Base-by-base conservation (phyloP, 2,113 vertebrate species). In the Varanus komodoensis region DNA sequence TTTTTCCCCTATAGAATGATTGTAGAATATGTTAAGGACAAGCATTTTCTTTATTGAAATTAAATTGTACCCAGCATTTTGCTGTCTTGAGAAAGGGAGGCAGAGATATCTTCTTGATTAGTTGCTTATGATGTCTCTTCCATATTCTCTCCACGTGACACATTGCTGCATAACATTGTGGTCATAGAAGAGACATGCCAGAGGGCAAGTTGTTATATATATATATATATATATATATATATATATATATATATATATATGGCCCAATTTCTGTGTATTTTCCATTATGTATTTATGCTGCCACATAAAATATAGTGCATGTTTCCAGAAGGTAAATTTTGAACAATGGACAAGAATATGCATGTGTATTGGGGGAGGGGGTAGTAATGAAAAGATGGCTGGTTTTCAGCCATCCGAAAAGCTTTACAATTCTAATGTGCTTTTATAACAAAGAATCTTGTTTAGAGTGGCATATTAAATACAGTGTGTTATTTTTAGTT, bases 401-500 rank as follows among this genome's bases (percentile, higher is more conserved):
- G 78, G 34, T 94, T 96, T 94, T 96, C 84, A 93, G 89, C 90
- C 92, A 93, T 83, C 94, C 97, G 95, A 93, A 96, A 96, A 95
- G 92, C 84, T 92, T 95, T 91, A 1, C 25, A 95, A 93, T 15
- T 8, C 54, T 94, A 91, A n/a, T 87, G 69, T 96, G 92, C 93
- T 95, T 91, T 9, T 88, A 92, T 91, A 88, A 91, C 93, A 38
- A 95, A 96, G 89, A 90, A 90, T 92, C 69, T 95, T 97, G 90
- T 96, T 96, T 96, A 95, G 88, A 96, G 93, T 97, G 97, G 96
- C 97, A 96, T 97, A 97, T 97, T 97, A 97, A 97, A 97, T 95
- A 92, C 8, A 77, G 83, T 93, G 61, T 95, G 86, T 90, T 97
- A 94, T 93, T 91, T 95, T 95, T 94, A 94, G 89, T 94, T 93